Evolutionary conservation across 2,888 invertebrate genomes (phyloP), one percentile per base, ranked within the genome.

Genomic region (Psylliodes chrysocephalus): DNA sequence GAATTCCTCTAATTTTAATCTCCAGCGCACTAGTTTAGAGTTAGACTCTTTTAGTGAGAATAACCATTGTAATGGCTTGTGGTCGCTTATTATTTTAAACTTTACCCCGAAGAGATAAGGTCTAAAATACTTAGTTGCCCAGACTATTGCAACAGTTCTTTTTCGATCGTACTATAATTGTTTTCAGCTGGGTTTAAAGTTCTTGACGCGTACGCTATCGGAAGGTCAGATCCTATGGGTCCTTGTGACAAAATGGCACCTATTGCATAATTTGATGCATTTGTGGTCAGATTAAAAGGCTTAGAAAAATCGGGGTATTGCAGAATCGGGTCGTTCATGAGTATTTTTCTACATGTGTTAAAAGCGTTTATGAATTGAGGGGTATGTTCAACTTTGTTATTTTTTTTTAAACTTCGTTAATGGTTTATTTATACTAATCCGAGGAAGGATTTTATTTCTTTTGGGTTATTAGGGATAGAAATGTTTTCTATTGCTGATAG

Each of bases 141-240:
- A 40, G 0, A 63, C 64, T 1, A 65, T 68, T 1, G 62, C 46
- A 70, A 28, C 1, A 69, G 25, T 64, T 70, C 66, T 54, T 59
- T 61, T 46, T 69, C 71, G 7, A 71, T 69, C n/a, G 64, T 64
- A 68, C 69, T 14, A 25, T 25, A 25, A 25, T 25, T 4, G n/a
- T n/a, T n/a, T n/a, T n/a, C n/a, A n/a, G n/a, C n/a, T n/a, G n/a
- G n/a, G n/a, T n/a, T n/a, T n/a, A 69, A 35, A 0, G 66, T 70
- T 54, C 17, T n/a, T 4, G 67, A 68, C 12, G 63, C 63, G 22
- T 59, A 60, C 3, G 40, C 25, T 8, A 64, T 60, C 0, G 59
- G 49, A n/a, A 17, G 4, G 30, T 18, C 35, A 28, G 22, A 14
- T 8, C 49, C 17, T 14, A 49, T 0, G 3, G 49, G 25, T 6